Conservation (phyloP, 2,797 vertebrate species). For the Sebastes kiyomatsui region DNA sequence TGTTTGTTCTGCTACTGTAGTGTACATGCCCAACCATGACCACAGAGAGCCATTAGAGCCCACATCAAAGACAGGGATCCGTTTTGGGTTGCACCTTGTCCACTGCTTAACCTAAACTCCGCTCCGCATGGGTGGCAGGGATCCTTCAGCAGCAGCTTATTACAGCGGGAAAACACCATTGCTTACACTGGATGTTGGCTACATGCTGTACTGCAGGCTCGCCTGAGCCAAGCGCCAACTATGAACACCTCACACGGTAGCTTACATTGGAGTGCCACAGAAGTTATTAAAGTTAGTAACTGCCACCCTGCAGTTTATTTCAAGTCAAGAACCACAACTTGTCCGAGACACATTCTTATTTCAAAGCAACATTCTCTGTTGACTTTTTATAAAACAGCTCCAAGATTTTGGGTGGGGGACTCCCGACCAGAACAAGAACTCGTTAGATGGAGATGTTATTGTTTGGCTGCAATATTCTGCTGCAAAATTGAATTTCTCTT, state of each 20-base stretch:
- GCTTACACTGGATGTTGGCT: slow-evolving; percentile 54
- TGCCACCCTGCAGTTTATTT: slow-evolving; percentile 28
- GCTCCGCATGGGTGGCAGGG: slow-evolving; percentile 54
- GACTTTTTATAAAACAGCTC: slow-evolving; percentile 17
- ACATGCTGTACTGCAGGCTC: neutral
- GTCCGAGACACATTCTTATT: slow-evolving; percentile 17
- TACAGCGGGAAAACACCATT: slow-evolving; percentile 48
- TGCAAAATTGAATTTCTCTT: slow-evolving; percentile 32
- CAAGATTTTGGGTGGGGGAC: slow-evolving; percentile 12
- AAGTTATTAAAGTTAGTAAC: slow-evolving; percentile 22
- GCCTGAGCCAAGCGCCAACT: slow-evolving; percentile 42
- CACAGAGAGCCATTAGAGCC: slow-evolving; percentile 42
- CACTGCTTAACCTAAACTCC: slow-evolving; percentile 34
- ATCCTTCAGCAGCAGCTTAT: slow-evolving; percentile 74
- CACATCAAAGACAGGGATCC: slow-evolving; percentile 37
- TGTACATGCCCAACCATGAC: slow-evolving; percentile 2
- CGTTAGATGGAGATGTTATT: slow-evolving; percentile 33
- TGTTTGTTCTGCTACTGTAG: slow-evolving; percentile 35
- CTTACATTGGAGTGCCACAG: slow-evolving; percentile 34
- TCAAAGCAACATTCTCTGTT: slow-evolving; percentile 19
- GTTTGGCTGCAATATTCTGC: slow-evolving; percentile 28
- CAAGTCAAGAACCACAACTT: neutral
- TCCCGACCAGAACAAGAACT: slow-evolving; percentile 10
- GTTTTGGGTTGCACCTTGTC: slow-evolving; percentile 47
- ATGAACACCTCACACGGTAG: slow-evolving; percentile 30